A percentile compares a stretch with the other conserved stretches of the same genome.
phyloP scores from a whole-genome alignment of 2,113 vertebrate genomes.

The Callaeas wilsoni region DNA sequence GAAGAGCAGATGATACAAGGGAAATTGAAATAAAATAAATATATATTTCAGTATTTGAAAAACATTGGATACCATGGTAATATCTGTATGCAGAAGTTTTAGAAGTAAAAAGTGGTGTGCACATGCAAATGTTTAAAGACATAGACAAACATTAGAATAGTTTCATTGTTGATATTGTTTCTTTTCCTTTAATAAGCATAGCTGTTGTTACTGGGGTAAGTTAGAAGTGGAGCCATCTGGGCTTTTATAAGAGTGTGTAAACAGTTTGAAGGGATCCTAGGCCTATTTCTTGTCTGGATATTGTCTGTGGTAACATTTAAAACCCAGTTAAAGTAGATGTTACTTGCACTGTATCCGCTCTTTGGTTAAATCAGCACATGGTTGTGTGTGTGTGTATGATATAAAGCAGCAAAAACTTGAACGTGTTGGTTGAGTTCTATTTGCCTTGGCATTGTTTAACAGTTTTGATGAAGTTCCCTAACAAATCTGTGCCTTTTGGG shows the following conservation, averaged over 20 bases:
- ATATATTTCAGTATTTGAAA: neutral
- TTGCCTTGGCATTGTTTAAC: neutral
- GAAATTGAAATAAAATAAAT: neutral
- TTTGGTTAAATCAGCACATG: neutral
- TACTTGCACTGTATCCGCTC: neutral
- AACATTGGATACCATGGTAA: neutral
- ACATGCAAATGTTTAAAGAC: neutral
- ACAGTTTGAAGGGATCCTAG: neutral
- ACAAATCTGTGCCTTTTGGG: neutral
- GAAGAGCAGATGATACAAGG: neutral
- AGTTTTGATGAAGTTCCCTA: neutral
- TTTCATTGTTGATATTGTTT: neutral
- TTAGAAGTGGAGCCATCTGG: neutral
- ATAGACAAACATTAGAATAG: neutral
- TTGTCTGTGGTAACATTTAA: neutral
- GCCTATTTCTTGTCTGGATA: neutral
- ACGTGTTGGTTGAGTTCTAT: neutral
- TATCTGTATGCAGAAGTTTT: neutral
- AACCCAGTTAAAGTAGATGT: neutral
- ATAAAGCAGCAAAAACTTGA: neutral
- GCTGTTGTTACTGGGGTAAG: neutral
- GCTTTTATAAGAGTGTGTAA: neutral
- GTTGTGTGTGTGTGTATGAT: neutral
- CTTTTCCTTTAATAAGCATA: neutral
- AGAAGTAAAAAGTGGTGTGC: neutral